These are phyloP conservation scores for Pagetopsis macropterus DNA, from an alignment of 2,797 vertebrate genomes.

Conservation along the genomic window DNA sequence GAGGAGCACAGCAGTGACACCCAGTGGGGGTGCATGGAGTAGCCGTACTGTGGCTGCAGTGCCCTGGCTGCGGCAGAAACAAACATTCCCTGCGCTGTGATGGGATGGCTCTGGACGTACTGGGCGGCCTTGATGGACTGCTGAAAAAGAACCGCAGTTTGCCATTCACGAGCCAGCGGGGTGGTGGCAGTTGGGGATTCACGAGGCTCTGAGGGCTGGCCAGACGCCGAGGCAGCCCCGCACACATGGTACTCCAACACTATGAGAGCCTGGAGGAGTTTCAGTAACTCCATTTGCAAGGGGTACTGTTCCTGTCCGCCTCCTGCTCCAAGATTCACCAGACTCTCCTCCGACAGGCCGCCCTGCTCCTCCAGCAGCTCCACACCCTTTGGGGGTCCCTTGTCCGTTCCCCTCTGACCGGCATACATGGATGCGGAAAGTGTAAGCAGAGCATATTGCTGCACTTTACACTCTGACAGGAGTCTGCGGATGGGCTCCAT, in stretches of 20 bases:
- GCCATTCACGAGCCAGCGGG: constrained; percentile 93
- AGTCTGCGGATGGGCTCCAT: constrained; percentile 83
- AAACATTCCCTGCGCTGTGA: constrained; percentile 95
- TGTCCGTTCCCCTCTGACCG: constrained; percentile 84
- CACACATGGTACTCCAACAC: constrained; percentile 90
- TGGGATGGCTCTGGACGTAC: constrained; percentile 91
- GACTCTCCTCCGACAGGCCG: constrained; percentile 87
- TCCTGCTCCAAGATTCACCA: constrained; percentile 87
- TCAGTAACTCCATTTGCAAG: constrained; percentile 93
- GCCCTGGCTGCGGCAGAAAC: constrained; percentile 92
- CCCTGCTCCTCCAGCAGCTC: constrained; percentile 71
- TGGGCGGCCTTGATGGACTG: constrained; percentile 92
- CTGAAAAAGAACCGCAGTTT: constrained; percentile 91
- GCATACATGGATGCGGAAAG: constrained; percentile 94
- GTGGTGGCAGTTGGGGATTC: constrained; percentile 68
- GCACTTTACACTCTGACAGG: constrained; percentile 89
- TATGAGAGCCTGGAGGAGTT: constrained; percentile 93
- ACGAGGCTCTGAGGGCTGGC: constrained; percentile 80
- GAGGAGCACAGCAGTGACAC: constrained; percentile 90
- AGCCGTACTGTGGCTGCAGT: constrained; percentile 92
- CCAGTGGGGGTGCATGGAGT: constrained; percentile 95
- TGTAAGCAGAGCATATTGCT: constrained; percentile 91
- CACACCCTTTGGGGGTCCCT: constrained; percentile 48
- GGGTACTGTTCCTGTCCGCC: constrained; percentile 91
- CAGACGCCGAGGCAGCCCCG: constrained; percentile 36